A percentile compares a stretch with the other conserved stretches of the same genome.
phyloP scores from a whole-genome alignment of 2,113 vertebrate species.

The Antechinus stuartii region DNA sequence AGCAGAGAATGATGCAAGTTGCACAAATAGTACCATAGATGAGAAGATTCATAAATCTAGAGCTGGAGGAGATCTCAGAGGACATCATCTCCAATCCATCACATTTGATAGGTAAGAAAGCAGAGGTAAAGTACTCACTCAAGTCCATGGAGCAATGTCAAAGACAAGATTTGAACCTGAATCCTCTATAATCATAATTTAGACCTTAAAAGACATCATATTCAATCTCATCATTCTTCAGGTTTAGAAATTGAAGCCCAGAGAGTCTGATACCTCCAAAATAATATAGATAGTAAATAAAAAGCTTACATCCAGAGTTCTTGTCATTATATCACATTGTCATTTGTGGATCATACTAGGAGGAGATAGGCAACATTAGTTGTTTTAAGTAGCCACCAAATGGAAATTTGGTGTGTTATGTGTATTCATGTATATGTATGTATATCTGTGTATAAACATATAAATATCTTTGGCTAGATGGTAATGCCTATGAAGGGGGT shows the following conservation, averaged over 20 bases:
- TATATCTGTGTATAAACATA: not conserved
- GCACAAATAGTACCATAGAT: not conserved
- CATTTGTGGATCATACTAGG: not conserved
- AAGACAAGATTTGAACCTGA: not conserved
- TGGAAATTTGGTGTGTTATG: not conserved
- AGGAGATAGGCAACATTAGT: not conserved
- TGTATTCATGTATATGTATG: not conserved
- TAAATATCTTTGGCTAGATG: not conserved
- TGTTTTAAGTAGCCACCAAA: not conserved
- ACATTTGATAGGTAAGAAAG: not conserved
- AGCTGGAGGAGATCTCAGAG: not conserved
- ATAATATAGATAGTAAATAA: not conserved
- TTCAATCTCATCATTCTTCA: not conserved
- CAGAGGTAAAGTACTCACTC: not conserved
- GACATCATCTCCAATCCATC: not conserved
- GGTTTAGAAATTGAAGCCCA: not conserved
- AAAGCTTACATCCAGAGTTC: not conserved
- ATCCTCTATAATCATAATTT: not conserved
- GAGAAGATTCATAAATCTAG: not conserved
- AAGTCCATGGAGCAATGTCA: not conserved
- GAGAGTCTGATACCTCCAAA: not conserved
- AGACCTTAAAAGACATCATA: not conserved
- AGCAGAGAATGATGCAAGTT: not conserved
- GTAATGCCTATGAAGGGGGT: not conserved
- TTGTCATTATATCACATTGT: not conserved